Conservation (phyloP, 2,888 invertebrate genomes). For the Carterocephalus palaemon region DNA sequence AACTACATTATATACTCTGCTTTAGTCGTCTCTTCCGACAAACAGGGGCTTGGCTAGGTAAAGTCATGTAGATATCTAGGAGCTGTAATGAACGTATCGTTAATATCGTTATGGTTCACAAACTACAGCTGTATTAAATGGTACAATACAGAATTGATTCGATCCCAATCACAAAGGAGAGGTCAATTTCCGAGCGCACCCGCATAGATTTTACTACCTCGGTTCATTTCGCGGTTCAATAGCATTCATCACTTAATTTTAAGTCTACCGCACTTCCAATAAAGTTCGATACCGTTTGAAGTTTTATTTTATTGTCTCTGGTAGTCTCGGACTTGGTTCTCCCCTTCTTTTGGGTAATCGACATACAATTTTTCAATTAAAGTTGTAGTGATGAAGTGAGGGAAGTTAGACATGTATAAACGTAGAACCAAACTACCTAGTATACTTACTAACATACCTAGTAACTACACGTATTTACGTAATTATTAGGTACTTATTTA, state of each 20-base stretch:
- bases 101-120: constrained; percentile 5
- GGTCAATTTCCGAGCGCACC: constrained; percentile 56
- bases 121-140: constrained; percentile 11
- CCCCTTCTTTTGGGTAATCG: constrained; percentile 54
- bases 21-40: too few species aligned
- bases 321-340: constrained; percentile 31
- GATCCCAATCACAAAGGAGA: constrained; percentile 38
- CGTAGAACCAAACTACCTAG: too few species aligned
- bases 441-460: too few species aligned
- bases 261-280: constrained; percentile 15
- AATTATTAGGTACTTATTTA: too few species aligned
- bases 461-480: too few species aligned
- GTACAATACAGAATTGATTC: constrained; percentile 33
- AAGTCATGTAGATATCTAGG: too few species aligned
- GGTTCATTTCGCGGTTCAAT: constrained; percentile 28
- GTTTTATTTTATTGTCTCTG: constrained; percentile 13
- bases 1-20: too few species aligned
- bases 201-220: constrained; percentile 45
- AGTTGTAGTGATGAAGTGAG: constrained; percentile 29
- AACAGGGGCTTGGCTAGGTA: too few species aligned
- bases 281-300: constrained; percentile 19
- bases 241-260: constrained; percentile 14
- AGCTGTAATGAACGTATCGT: too few species aligned
- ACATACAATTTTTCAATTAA: constrained; percentile 75
- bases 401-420: not conserved